Conservation (phyloP, 2,113 vertebrate species). For the Platanista minor region DNA sequence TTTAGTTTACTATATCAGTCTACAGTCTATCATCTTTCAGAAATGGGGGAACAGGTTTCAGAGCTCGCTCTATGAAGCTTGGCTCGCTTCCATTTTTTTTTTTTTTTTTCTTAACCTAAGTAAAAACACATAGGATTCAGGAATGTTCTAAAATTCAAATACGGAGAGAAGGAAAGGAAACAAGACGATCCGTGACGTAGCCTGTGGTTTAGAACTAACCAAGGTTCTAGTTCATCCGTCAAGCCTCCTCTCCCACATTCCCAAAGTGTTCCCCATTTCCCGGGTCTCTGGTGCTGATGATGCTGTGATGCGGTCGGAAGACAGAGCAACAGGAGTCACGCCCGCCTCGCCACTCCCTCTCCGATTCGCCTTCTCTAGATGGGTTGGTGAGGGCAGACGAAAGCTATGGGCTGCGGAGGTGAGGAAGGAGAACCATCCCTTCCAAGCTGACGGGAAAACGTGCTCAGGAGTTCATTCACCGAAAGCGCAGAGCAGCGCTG, state of each 20-base stretch:
- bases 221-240: neutral
- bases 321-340: slow-evolving; percentile 55
- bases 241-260: neutral
- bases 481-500: neutral
- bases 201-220: neutral
- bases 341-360: neutral
- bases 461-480: slow-evolving; percentile 57
- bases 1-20: neutral
- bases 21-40: neutral
- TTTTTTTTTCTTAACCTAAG: neutral
- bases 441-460: neutral
- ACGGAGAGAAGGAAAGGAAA: neutral
- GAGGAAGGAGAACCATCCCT: neutral
- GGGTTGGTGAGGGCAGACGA: neutral
- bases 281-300: neutral
- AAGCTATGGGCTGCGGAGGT: neutral
- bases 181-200: neutral
- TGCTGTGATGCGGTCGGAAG: neutral
- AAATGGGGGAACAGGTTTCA: neutral
- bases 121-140: neutral
- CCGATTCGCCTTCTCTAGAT: neutral
- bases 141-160: neutral
- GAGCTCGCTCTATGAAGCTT: neutral
- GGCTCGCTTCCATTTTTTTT: neutral
- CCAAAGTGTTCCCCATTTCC: neutral